These are phyloP conservation scores for Agapornis roseicollis DNA, from an alignment of 2,113 vertebrate genomes.

Conservation along the genomic window DNA sequence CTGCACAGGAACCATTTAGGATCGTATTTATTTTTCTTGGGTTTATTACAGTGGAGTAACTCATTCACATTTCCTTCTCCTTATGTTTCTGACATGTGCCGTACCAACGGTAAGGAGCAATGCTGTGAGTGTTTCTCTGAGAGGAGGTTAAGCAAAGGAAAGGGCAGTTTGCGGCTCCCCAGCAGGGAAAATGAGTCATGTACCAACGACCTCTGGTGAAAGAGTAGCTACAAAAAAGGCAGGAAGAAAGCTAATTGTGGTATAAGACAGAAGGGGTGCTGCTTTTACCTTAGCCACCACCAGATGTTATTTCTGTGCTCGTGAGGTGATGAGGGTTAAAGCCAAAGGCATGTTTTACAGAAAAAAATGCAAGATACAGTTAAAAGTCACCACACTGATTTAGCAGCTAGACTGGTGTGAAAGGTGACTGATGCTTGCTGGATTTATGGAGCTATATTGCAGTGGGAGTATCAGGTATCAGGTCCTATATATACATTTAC, in stretches of 20 bases:
- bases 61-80: background rate
- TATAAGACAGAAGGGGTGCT: background rate
- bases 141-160: background rate
- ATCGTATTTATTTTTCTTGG: constrained; percentile 3
- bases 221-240: background rate
- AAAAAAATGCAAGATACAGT: background rate
- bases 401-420: background rate
- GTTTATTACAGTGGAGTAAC: background rate
- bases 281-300: background rate
- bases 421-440: background rate
- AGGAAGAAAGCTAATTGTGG: background rate
- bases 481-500: background rate
- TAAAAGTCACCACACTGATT: background rate
- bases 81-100: background rate
- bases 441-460: background rate
- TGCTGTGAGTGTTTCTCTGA: background rate
- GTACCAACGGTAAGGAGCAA: background rate
- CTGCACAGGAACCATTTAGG: background rate
- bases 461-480: background rate
- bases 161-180: background rate
- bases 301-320: background rate
- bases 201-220: background rate
- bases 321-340: background rate
- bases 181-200: accelerated
- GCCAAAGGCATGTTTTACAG: background rate